Base-by-base conservation (phyloP, 2,888 invertebrate genomes). In the Idaea aversata region DNA sequence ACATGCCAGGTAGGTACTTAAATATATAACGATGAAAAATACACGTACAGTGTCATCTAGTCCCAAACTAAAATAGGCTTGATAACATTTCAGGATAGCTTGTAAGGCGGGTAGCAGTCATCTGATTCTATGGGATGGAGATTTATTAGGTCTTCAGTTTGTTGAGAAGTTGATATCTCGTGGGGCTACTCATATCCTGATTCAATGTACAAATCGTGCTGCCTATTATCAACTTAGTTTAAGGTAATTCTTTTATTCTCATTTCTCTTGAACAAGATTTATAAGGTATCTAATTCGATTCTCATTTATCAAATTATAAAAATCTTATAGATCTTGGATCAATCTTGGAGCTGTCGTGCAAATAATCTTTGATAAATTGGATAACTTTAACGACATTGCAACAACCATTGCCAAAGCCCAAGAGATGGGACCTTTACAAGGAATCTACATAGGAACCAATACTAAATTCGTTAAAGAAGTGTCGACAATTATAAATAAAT, bases 141-240 rank as follows among this genome's bases (percentile, higher is more conserved):
- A 77, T 5, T 59, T 68, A 0, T 66, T 82, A 34, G 81, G 80
- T 4, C 59, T 82, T 0, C 75, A 78, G 36, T 63, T 84, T n/a
- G 80, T 76, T 4, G 76, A 84, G 4, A 75, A 71, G 64, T 68
- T 86, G 0, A 70, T 84, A 0, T 65, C 63, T 5, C 74, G 81
- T 4, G 85, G 85, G 0, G 84, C 80, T 3, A 82, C 63, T 57
- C 80, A 79, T 34, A 58, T 86, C 13, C 67, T 70, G 13, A 34
- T 85, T 5, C 72, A 78, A 58, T 66, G 61, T 47, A 10, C 16
- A 15, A 57, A 47, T 25, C 15, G 61, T 35, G 38, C 62, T 4
- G n/a, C 35, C 4, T 58, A 64, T 34, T 15, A 63, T 6, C 65
- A 38, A 34, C 58, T 67, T 0, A 67, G 5, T 6, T 16, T 16